Evolutionary conservation across 2,888 invertebrate species (phyloP), one percentile per base, ranked within the genome.

Genomic region (Drosophila longiperda): DNA sequence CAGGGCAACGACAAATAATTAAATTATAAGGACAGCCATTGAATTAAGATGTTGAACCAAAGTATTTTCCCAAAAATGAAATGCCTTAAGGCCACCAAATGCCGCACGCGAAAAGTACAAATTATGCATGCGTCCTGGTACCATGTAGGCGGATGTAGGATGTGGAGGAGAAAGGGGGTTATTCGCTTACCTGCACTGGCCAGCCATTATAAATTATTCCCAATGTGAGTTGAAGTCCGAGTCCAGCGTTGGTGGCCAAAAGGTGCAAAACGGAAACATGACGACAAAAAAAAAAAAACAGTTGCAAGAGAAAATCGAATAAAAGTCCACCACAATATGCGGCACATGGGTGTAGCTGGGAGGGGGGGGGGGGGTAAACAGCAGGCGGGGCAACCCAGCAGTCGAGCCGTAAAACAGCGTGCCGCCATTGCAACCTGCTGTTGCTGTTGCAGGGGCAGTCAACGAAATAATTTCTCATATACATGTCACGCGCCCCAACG

Each of bases 391-490:
- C 48, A 59, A 33, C 50, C 66, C 15, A 64, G 78, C 79, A 83
- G 83, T 84, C 75, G 77, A 78, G 87, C 82, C 82, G 86, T 75
- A 90, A 90, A 87, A 87, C 80, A 76, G 80, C 79, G 82, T 76
- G 83, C 82, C 82, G 71, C 75, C 29, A 6, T 64, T 78, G 74
- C 82, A 82, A 73, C 84, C 75, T 75, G 67, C 61, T 20, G 20
- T 34, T 48, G n/a, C 32, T 40, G 33, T 42, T 53, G 75, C 66
- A 32, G 83, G 89, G 83, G 84, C 87, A 90, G 80, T 87, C 89
- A 82, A 82, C 84, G 85, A 80, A 83, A 91, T 91, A 90, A 90
- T 89, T 91, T 87, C 89, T 90, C 89, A 90, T 91, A 83, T 87
- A 88, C 86, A 85, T 89, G 82, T 90, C 86, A 89, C 86, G 83